phyloP scores from a whole-genome alignment of 2,113 vertebrate genomes.

The Myodes glareolus region DNA sequence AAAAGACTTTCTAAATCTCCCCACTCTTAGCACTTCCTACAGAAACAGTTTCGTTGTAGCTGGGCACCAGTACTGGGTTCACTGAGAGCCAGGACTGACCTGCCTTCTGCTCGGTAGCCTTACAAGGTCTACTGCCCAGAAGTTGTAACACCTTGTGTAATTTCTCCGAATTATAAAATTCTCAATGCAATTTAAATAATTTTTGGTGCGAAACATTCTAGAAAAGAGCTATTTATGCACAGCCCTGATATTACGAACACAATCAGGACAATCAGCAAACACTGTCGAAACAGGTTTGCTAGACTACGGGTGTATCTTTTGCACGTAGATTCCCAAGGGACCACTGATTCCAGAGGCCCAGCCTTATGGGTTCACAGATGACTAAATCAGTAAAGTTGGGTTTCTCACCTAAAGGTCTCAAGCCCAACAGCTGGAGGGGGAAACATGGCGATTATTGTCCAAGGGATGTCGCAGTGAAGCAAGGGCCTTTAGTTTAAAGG shows the following conservation, averaged over 20 bases:
- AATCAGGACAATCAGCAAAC: neutral
- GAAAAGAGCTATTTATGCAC: neutral
- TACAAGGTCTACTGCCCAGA: fast-evolving
- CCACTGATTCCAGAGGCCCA: neutral
- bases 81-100: neutral
- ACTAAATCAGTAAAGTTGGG: neutral
- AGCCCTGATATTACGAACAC: neutral
- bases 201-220: neutral
- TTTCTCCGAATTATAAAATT: neutral
- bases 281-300: neutral
- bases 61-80: neutral
- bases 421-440: neutral
- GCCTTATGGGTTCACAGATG: neutral
- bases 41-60: too few relatives aligned
- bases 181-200: neutral
- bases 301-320: neutral
- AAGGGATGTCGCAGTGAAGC: neutral
- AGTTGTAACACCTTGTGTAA: neutral
- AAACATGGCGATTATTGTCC: too few relatives aligned
- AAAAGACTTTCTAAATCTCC: neutral
- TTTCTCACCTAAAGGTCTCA: neutral
- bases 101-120: neutral
- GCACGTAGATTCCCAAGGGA: neutral
- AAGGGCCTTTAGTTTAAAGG: neutral
- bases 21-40: fast-evolving